These are phyloP conservation scores for Physeter macrocephalus DNA, from an alignment of 2,113 vertebrate genomes.

Conservation along the genomic window DNA sequence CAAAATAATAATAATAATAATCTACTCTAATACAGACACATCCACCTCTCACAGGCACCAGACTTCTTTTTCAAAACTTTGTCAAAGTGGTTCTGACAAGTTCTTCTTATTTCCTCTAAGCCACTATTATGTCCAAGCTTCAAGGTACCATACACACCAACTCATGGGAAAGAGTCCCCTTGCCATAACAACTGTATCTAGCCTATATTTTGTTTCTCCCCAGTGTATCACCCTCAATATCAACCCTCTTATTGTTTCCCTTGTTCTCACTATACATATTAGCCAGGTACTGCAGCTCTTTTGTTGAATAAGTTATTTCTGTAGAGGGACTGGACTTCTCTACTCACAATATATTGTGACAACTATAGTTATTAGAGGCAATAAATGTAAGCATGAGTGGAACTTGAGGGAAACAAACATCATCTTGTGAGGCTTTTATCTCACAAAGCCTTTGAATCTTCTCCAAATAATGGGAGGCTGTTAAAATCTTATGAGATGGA, in stretches of 20 bases:
- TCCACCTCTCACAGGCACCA: not conserved
- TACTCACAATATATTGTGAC: not conserved
- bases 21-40: not conserved
- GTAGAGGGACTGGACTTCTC: not conserved
- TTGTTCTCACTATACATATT: not conserved
- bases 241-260: not conserved
- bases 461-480: not conserved
- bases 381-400: not conserved
- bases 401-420: not conserved
- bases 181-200: not conserved
- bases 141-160: not conserved
- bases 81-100: not conserved
- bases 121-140: not conserved
- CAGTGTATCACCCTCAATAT: not conserved
- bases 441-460: not conserved
- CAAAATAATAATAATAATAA: not conserved
- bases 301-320: not conserved
- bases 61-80: not conserved
- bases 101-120: not conserved
- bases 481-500: not conserved
- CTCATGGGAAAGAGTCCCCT: not conserved
- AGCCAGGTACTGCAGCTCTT: not conserved
- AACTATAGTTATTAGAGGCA: not conserved
- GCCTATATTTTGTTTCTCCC: not conserved
- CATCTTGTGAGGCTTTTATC: not conserved